These are phyloP conservation scores for Rosalia funebris DNA, from an alignment of 2,888 invertebrate species.

Conservation along the genomic window DNA sequence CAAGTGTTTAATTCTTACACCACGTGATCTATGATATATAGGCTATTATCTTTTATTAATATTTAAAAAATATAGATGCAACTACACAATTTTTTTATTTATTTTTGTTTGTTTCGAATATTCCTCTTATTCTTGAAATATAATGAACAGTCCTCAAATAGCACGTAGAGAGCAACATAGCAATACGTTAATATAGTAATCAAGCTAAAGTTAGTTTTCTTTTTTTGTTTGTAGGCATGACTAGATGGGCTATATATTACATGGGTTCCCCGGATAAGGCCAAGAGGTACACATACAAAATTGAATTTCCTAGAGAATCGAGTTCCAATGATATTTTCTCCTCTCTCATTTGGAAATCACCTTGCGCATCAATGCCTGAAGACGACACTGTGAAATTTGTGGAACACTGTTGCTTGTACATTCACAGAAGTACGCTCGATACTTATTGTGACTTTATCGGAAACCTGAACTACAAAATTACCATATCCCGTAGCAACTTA, in stretches of 20 bases:
- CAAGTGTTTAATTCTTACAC: too few species aligned
- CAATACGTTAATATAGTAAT: too few species aligned
- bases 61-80: too few species aligned
- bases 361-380: constrained; percentile 35
- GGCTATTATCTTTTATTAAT: too few species aligned
- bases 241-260: constrained; percentile 40
- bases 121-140: too few species aligned
- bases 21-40: too few species aligned
- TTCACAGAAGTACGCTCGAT: constrained; percentile 36
- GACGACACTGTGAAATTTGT: constrained; percentile 33
- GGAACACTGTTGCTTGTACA: constrained; percentile 32
- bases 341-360: constrained; percentile 34
- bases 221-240: too few species aligned
- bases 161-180: too few species aligned
- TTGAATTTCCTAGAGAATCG: constrained; percentile 33
- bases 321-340: background rate
- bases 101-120: too few species aligned
- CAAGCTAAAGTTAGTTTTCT: too few species aligned
- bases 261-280: constrained; percentile 39
- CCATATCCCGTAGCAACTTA: constrained; percentile 26
- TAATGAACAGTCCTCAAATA: too few species aligned
- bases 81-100: too few species aligned
- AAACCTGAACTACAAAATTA: constrained; percentile 36
- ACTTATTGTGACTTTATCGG: constrained; percentile 32
- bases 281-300: constrained; percentile 35